Percentiles rank a stretch among this genome's conserved stretches.
These are phyloP conservation scores for Eilema griseolum DNA, from an alignment of 2,888 invertebrate species.

Conservation along the genomic window DNA sequence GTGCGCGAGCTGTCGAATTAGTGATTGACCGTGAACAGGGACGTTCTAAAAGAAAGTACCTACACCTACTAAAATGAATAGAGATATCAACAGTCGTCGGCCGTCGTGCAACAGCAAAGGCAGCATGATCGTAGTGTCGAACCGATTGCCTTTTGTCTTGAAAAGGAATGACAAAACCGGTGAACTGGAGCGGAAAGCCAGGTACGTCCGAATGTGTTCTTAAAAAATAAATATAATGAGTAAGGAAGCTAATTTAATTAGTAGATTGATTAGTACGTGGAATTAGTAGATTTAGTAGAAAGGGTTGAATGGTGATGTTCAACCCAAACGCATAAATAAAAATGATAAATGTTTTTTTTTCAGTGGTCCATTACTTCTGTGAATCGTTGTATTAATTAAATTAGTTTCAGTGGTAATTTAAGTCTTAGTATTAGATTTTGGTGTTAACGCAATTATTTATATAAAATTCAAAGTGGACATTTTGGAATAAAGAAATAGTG, in stretches of 20 bases:
- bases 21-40: conserved; percentile 78
- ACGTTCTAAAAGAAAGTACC: conserved; percentile 61
- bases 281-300: background rate
- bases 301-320: background rate
- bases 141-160: conserved; percentile 95
- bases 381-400: background rate
- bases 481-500: background rate
- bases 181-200: conserved; percentile 92
- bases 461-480: background rate
- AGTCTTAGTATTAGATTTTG: background rate
- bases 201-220: conserved; percentile 83
- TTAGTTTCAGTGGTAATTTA: background rate
- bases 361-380: background rate
- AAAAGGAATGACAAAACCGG: conserved; percentile 91
- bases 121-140: conserved; percentile 96
- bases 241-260: too few relatives aligned
- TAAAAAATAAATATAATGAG: background rate
- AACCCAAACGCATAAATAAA: background rate
- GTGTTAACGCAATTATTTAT: too few relatives aligned
- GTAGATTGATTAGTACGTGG: background rate
- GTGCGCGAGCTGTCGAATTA: conserved; percentile 74
- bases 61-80: conserved; percentile 68
- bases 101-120: conserved; percentile 87
- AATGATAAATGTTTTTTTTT: background rate
- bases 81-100: conserved; percentile 67